Evolutionary conservation across 1,140 invertebrate species (phyloP).

Genomic region (Pseudomyrmex concolor): DNA sequence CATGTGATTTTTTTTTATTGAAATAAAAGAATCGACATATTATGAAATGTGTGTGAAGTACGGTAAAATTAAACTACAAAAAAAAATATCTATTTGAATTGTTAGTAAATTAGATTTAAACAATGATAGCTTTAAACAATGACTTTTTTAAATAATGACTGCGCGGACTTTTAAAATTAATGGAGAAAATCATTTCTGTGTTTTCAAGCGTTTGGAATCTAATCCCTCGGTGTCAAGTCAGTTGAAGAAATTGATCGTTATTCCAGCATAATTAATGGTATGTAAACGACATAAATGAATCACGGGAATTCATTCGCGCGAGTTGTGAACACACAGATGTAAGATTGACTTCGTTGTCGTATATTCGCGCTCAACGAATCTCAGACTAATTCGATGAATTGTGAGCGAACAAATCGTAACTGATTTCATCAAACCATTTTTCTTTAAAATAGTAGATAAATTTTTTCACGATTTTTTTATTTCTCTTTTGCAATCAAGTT

Average conservation of each 20-base stretch:
- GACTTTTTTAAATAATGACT: neutral
- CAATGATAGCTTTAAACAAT: neutral
- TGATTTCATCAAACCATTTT: slow-evolving; percentile 34
- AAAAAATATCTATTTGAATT: neutral
- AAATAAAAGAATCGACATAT: neutral
- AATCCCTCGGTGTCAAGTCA: slow-evolving; percentile 25
- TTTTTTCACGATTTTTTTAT: neutral
- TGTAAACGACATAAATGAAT: slow-evolving; percentile 71
- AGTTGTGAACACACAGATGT: slow-evolving; percentile 53
- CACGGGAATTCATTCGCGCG: slow-evolving; percentile 59
- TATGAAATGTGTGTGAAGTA: neutral
- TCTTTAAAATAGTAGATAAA: slow-evolving; percentile 55
- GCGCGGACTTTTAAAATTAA: neutral
- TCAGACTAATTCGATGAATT: slow-evolving; percentile 63
- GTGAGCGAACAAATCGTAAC: slow-evolving; percentile 48
- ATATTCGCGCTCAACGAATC: slow-evolving; percentile 51
- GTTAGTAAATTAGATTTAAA: neutral
- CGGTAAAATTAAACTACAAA: neutral
- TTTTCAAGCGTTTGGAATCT: slow-evolving; percentile 1
- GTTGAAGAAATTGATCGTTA: slow-evolving; percentile 61
- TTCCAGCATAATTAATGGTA: slow-evolving; percentile 68
- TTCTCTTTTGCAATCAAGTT: slow-evolving; percentile 24
- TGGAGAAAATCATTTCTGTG: neutral
- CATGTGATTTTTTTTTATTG: neutral
- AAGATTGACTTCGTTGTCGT: slow-evolving; percentile 54